These are phyloP conservation scores for Chaenogobius annularis DNA, from an alignment of 2,113 vertebrate species.

Conservation along the genomic window DNA sequence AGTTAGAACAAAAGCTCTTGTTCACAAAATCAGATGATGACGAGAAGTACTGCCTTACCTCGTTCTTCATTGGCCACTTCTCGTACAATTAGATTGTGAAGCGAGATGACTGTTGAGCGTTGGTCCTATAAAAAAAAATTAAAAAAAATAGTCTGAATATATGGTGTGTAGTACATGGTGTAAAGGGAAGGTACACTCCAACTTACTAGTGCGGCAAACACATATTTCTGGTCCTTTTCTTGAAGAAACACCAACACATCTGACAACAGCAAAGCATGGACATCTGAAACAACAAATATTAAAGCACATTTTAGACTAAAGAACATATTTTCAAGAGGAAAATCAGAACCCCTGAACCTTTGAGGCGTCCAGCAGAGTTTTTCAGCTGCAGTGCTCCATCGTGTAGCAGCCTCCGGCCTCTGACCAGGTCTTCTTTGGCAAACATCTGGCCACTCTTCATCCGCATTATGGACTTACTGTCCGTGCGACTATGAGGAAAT, in stretches of 20 bases:
- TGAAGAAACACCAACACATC: constrained; percentile 91
- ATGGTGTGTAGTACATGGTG: not conserved
- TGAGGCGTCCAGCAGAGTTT: constrained; percentile 80
- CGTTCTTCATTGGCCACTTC: constrained; percentile 94
- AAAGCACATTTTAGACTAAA: not conserved
- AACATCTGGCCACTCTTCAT: constrained; percentile 97
- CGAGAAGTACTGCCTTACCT: constrained; percentile 70
- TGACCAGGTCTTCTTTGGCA: constrained; percentile 86
- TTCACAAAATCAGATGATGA: not conserved
- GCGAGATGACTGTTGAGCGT: constrained; percentile 89
- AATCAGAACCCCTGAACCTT: constrained; percentile 74
- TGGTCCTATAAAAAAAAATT: constrained; percentile 86
- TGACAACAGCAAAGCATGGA: constrained; percentile 89
- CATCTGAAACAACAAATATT: constrained; percentile 74
- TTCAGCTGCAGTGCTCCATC: constrained; percentile 87
- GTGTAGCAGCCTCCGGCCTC: constrained; percentile 83
- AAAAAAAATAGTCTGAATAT: constrained; percentile 1
- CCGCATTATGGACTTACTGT: constrained; percentile 93
- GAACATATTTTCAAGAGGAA: not conserved
- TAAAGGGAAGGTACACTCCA: not conserved
- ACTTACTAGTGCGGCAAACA: constrained; percentile 90
- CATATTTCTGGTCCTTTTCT: constrained; percentile 94
- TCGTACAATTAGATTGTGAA: constrained; percentile 90
- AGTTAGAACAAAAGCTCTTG: not conserved
- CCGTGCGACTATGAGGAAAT: constrained; percentile 69